Evolutionary conservation across 1,140 invertebrate genomes (phyloP).

Genomic region (Anthonomus grandis): DNA sequence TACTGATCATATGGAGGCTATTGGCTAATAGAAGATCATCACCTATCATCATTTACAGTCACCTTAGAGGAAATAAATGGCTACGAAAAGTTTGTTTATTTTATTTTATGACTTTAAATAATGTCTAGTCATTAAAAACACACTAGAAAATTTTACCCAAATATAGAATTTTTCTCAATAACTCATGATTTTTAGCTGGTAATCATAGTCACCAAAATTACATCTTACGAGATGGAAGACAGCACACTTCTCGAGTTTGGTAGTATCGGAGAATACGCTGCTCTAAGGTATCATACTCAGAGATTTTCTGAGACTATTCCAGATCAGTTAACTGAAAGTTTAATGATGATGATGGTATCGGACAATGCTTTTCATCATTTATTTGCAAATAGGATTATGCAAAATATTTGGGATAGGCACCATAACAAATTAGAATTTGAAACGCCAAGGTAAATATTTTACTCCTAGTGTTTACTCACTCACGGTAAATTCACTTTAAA

Average conservation of each 20-base stretch:
- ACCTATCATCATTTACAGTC: too few relatives aligned
- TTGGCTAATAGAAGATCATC: too few relatives aligned
- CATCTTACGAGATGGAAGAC: slow-evolving; percentile 34
- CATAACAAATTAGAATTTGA: slow-evolving; percentile 51
- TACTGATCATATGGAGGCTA: too few relatives aligned
- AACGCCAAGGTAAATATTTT: slow-evolving; percentile 46
- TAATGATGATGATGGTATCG: slow-evolving; percentile 53
- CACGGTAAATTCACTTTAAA: too few relatives aligned
- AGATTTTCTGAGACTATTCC: slow-evolving; percentile 49
- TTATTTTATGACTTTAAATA: too few relatives aligned
- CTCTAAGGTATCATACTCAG: slow-evolving; percentile 48
- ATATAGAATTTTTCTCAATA: too few relatives aligned
- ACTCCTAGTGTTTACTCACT: not conserved
- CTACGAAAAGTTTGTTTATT: too few relatives aligned
- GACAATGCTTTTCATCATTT: slow-evolving; percentile 50
- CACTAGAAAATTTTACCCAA: too few relatives aligned
- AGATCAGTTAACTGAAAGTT: slow-evolving; percentile 48
- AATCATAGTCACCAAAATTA: slow-evolving; percentile 22
- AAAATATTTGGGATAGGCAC: slow-evolving; percentile 55
- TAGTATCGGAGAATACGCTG: slow-evolving; percentile 52
- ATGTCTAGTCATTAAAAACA: too few relatives aligned
- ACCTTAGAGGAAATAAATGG: too few relatives aligned
- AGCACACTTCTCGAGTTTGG: slow-evolving; percentile 51
- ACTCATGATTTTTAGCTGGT: too few relatives aligned
- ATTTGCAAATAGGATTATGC: slow-evolving; percentile 54